phyloP scores from a whole-genome alignment of 1,140 invertebrate genomes.

The Drosophila ficusphila region DNA sequence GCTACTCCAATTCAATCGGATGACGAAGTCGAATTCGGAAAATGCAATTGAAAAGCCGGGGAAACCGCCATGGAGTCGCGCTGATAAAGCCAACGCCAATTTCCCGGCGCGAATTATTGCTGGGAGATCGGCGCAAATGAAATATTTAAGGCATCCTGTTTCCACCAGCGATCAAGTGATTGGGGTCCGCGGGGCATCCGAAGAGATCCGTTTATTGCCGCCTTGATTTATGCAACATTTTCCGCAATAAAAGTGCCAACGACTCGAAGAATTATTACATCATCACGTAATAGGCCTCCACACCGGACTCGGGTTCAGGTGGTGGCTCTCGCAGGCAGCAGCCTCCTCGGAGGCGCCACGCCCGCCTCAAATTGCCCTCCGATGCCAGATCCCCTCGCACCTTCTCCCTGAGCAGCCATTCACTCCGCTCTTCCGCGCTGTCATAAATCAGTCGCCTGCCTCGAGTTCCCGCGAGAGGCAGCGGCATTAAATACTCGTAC shows the following conservation, averaged over 20 bases:
- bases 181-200: conserved; percentile 17
- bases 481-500: conserved; percentile 63
- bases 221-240: conserved; percentile 82
- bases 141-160: conserved; percentile 70
- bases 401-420: conserved; percentile 1
- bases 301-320: conserved; percentile 10
- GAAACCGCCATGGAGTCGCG: background rate
- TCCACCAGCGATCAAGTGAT: conserved; percentile 17
- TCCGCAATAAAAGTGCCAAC: conserved; percentile 77
- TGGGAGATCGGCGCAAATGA: conserved; percentile 51
- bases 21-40: conserved; percentile 60
- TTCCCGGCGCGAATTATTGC: conserved; percentile 59
- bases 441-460: conserved; percentile 72
- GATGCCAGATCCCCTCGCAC: conserved; percentile 18
- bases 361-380: conserved; percentile 74
- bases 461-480: conserved; percentile 20
- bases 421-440: conserved; percentile 59
- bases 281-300: conserved; percentile 74
- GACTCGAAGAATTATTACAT: conserved; percentile 78
- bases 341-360: conserved; percentile 56
- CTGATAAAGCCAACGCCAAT: conserved; percentile 26
- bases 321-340: conserved; percentile 10
- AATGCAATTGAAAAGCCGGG: conserved; percentile 26
- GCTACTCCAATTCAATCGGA: conserved; percentile 52
- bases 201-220: conserved; percentile 68